Evolutionary conservation across 2,797 vertebrate species (phyloP), one percentile per base, ranked within the genome.

Genomic region (Manis javanica): DNA sequence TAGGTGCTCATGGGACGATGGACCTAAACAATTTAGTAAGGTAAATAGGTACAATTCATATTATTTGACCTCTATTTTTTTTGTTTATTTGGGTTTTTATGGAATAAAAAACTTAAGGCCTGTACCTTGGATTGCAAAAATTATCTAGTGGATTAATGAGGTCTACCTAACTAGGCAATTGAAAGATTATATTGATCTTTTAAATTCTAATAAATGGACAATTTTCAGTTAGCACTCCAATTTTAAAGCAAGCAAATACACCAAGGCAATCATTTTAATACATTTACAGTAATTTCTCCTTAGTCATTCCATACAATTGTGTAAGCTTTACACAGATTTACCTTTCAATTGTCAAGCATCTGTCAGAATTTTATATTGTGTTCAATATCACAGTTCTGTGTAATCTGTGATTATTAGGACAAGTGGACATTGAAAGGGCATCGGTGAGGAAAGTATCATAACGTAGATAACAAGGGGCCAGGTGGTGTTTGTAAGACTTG

Each of bases 21-120:
- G 97, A 98, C 24, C 98, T 99, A 94, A 98, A 90, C 87, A 94
- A 96, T 15, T 96, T 99, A 61, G 98, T 99, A 83, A 99, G 99
- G 99, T 99, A 99, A 97, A 68, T 64, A 37, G 9, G 89, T n/a
- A 14, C 18, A 84, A 46, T 46, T 63, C 3, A 1, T 59, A 66
- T 74, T 74, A 51, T 37, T 37, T 4, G 9, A 46, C 24, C 89
- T 87, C 26, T 57, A 42, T n/a, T 53, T 87, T 57, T 53, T 51
- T 51, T 37, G 37, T 34, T 18, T 51, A 34, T 75, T 1, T 1
- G 31, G 11, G 9, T n/a, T 15, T 23, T 92, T 69, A 57, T 42
- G 26, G 72, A 93, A 49, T 79, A 78, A 81, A 74, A 92, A 39
- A 61, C 34, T n/a, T 61, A 15, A 77, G 96, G 63, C 5, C 24